These are phyloP conservation scores for Platycercus adscitus DNA, from an alignment of 2,113 vertebrate species.

Conservation along the genomic window DNA sequence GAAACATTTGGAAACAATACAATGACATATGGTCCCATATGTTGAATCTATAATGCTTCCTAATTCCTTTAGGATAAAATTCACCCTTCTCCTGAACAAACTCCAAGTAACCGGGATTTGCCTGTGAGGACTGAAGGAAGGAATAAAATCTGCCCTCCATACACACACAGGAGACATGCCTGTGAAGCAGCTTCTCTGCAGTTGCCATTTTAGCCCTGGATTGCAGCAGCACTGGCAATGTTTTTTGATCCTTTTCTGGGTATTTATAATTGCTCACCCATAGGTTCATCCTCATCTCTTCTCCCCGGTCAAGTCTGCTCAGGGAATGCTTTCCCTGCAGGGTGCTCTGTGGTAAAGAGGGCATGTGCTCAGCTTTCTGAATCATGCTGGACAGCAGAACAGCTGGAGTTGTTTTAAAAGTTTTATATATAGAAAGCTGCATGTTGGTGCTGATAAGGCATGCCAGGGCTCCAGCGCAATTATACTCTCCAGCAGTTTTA, in stretches of 20 bases:
- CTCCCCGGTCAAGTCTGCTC: not conserved
- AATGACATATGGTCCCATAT: constrained; percentile 52
- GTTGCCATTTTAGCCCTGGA: not conserved
- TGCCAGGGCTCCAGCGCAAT: not conserved
- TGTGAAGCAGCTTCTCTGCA: not conserved
- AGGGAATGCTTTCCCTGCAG: not conserved
- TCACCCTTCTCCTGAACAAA: constrained; percentile 35
- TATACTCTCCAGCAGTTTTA: not conserved
- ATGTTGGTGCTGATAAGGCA: not conserved
- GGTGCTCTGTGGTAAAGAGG: not conserved
- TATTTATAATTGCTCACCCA: not conserved
- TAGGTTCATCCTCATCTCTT: not conserved
- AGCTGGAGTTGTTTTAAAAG: not conserved
- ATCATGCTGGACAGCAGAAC: not conserved
- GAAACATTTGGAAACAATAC: constrained; percentile 66
- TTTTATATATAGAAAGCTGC: not conserved
- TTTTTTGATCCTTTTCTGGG: not conserved
- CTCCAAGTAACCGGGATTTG: constrained; percentile 28
- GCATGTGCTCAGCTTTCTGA: not conserved
- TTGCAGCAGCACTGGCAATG: not conserved
- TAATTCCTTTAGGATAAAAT: constrained; percentile 40
- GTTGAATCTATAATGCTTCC: constrained; percentile 16
- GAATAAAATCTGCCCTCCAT: not conserved
- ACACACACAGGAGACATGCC: not conserved
- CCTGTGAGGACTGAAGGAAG: not conserved